Evolutionary conservation across 2,113 vertebrate genomes (phyloP), one percentile per base, ranked within the genome.

Genomic region (Passer domesticus): DNA sequence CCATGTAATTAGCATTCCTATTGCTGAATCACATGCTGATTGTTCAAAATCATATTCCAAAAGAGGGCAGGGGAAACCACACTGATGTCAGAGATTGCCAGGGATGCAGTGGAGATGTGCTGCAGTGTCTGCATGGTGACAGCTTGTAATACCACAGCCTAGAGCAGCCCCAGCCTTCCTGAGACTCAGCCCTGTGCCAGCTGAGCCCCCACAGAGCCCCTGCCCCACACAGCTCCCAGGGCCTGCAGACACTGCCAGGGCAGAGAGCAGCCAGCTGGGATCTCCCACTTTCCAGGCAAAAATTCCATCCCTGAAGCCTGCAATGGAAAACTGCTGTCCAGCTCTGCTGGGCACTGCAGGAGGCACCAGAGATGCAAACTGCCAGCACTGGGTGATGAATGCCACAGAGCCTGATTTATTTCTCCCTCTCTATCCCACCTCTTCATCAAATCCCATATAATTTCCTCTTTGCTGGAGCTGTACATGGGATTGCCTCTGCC

Each of bases 121-220:
- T 33, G 30, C 44, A 10, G 49, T 27, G 17, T 8, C 49, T 59
- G 60, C 64, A 31, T 28, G 50, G 13, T 12, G 64, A 27, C 2
- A 43, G 19, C 23, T 11, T 27, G 59, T 43, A n/a, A 11, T 11
- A 18, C 37, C 43, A 7, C 1, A 50, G 49, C 55, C 55, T 25
- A 13, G 64, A 44, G 6, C 37, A 49, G 52, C 39, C 9, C 0
- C 39, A 30, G 50, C 22, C 31, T 15, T 43, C 11, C n/a, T 9
- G 5, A 33, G 52, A 9, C 25, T 9, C 37, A 43, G 33, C 22
- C 37, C 11, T 11, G 23, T 8, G n/a, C 24, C 30, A 73, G 66
- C 64, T 1, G 7, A 41, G 59, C 7, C 56, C 10, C 13, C 0
- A 0, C 46, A 27, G 62, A 15, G 50, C 7, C 21, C 37, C 66